These are phyloP conservation scores for Scopus umbretta DNA, from an alignment of 2,113 vertebrate species.

Conservation along the genomic window DNA sequence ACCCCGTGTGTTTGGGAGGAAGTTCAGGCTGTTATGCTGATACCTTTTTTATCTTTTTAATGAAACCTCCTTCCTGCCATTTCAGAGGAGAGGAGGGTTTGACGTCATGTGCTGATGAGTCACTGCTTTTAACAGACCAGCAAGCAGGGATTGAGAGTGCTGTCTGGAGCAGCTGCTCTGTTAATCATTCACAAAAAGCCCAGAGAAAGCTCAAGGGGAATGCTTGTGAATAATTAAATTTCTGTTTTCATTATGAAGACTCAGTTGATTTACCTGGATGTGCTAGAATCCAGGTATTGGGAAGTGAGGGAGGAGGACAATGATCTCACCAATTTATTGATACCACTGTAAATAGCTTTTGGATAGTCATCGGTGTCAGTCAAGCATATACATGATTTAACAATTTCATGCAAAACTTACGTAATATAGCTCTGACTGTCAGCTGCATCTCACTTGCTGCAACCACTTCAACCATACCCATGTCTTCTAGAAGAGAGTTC, in stretches of 20 bases:
- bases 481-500: not conserved
- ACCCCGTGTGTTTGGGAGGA: conserved; percentile 26
- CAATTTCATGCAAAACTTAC: not conserved
- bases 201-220: conserved; percentile 66
- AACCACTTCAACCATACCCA: not conserved
- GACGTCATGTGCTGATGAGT: conserved; percentile 72
- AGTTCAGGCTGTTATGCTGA: conserved; percentile 52
- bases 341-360: not conserved
- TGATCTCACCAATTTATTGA: not conserved
- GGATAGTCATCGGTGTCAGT: not conserved
- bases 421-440: not conserved
- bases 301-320: not conserved
- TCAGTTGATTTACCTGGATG: conserved; percentile 56
- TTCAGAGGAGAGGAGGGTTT: conserved; percentile 52
- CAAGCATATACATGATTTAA: not conserved
- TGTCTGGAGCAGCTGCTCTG: conserved; percentile 63
- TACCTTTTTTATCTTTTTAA: conserved; percentile 57
- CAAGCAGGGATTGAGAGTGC: conserved; percentile 48
- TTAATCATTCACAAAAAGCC: conserved; percentile 76
- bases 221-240: conserved; percentile 74
- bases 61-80: conserved; percentile 61
- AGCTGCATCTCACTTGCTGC: not conserved
- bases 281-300: conserved; percentile 10
- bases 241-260: conserved; percentile 69
- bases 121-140: conserved; percentile 66